Evolutionary conservation across 2,113 vertebrate species (phyloP).

Genomic region (Phaethornis superciliosus): DNA sequence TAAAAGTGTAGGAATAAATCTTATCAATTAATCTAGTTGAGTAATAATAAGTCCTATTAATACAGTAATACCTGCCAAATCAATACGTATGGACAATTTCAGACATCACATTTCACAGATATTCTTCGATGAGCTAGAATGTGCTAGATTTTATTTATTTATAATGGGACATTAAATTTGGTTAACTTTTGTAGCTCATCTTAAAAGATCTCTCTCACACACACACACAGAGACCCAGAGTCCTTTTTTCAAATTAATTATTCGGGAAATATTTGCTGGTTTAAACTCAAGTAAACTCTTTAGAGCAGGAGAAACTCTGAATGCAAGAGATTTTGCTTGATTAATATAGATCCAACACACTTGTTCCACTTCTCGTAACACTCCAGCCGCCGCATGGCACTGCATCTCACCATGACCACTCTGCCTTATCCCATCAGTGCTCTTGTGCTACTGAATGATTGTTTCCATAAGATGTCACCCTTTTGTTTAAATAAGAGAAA

Average conservation of each 20-base stretch:
- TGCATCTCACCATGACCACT: background rate
- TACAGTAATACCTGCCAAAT: background rate
- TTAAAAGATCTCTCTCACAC: background rate
- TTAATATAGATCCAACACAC: background rate
- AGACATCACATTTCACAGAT: slow-evolving; percentile 9
- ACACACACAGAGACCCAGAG: background rate
- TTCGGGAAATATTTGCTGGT: background rate
- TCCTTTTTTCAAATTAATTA: background rate
- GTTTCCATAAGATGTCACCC: background rate
- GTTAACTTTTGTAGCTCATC: background rate
- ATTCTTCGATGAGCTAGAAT: background rate
- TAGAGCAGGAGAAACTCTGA: background rate
- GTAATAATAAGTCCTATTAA: slow-evolving; percentile 49
- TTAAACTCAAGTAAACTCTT: background rate
- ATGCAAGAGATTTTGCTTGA: background rate
- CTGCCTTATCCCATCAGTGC: background rate
- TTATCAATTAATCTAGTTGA: slow-evolving; percentile 47
- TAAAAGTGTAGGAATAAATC: slow-evolving; percentile 38
- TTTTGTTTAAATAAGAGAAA: background rate
- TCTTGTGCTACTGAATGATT: background rate
- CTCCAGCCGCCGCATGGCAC: background rate
- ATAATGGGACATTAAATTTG: background rate
- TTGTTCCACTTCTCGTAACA: background rate
- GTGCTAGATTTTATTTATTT: slow-evolving; percentile 11
- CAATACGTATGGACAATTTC: background rate